These are phyloP conservation scores for Hystrix brachyura DNA, from an alignment of 2,113 vertebrate species.

Conservation along the genomic window DNA sequence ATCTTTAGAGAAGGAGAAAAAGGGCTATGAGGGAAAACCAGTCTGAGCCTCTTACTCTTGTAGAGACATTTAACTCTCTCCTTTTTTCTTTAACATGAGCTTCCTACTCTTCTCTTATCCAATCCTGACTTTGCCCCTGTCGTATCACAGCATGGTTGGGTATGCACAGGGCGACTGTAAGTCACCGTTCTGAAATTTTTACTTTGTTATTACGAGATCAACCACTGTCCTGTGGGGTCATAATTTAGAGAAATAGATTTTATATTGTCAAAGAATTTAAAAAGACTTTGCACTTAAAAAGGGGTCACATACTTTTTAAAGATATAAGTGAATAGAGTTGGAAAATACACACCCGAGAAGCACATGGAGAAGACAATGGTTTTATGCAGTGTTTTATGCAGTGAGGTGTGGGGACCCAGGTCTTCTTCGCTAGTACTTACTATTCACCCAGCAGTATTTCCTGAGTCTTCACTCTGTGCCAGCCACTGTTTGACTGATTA, in stretches of 20 bases:
- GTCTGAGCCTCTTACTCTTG: background rate
- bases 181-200: background rate
- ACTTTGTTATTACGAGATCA: background rate
- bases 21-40: background rate
- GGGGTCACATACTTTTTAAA: background rate
- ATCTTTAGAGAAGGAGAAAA: background rate
- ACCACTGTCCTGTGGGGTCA: background rate
- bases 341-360: background rate
- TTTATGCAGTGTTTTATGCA: background rate
- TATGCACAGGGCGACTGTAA: background rate
- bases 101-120: background rate
- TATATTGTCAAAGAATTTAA: background rate
- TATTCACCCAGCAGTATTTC: background rate
- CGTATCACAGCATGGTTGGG: background rate
- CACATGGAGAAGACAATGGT: background rate
- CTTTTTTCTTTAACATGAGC: background rate
- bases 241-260: conserved; percentile 22
- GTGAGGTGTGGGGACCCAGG: background rate
- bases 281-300: background rate
- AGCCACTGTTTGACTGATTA: background rate
- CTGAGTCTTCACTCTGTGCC: background rate
- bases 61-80: background rate
- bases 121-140: background rate
- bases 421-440: background rate
- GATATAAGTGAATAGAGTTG: background rate